These are phyloP conservation scores for Anguilla rostrata DNA, from an alignment of 2,113 vertebrate genomes.

Conservation along the genomic window DNA sequence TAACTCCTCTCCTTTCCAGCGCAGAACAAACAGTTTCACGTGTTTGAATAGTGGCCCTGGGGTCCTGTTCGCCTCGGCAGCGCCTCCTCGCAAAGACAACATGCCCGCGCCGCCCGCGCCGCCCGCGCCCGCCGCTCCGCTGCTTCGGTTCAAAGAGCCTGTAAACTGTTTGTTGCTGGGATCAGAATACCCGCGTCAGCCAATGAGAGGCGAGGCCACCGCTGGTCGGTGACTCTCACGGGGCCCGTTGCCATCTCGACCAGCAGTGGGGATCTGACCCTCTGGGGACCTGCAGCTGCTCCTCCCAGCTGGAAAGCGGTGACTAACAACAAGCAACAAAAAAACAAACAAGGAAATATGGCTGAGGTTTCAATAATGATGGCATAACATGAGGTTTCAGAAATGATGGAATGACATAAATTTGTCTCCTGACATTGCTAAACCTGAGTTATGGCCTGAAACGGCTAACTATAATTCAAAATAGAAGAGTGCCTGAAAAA, in stretches of 20 bases:
- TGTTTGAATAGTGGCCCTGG: conserved; percentile 10
- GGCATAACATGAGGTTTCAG: not conserved
- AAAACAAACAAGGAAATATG: not conserved
- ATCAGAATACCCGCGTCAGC: not conserved
- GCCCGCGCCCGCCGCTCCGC: not conserved
- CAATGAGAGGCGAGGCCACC: not conserved
- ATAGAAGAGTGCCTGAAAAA: not conserved
- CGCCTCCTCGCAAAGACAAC: not conserved
- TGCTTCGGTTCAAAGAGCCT: not conserved
- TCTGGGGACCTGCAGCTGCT: no score
- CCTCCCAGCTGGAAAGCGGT: not conserved
- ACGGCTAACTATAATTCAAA: not conserved
- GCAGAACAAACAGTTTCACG: conserved; percentile 7
- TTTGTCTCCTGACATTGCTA: not conserved
- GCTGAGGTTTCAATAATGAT: not conserved
- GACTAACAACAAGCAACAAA: not conserved
- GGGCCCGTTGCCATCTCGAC: not conserved
- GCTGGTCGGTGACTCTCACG: not conserved
- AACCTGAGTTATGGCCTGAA: not conserved
- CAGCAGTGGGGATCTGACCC: not conserved
- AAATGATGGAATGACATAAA: not conserved
- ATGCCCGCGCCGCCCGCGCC: no score
- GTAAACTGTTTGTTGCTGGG: not conserved
- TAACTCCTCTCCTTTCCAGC: conserved; percentile 1
- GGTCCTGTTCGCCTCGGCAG: not conserved